Evolutionary conservation across 2,888 invertebrate species (phyloP), one percentile per base, ranked within the genome.

Genomic region (Odontocolon sp.): DNA sequence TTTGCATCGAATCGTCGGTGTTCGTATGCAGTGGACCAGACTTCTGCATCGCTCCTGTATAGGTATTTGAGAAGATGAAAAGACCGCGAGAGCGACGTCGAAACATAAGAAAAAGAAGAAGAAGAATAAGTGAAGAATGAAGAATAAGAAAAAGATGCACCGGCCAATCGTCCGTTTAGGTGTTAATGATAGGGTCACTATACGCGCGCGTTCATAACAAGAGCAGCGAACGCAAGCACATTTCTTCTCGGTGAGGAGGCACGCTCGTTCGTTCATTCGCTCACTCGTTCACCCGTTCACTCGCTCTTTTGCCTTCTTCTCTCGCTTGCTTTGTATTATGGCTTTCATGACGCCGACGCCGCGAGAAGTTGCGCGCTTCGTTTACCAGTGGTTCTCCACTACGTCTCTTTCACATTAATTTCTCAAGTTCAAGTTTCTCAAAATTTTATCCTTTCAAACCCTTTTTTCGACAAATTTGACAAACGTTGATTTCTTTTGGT

Each of bases 181-280:
- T 87, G 88, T 86, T 89, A 88, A 89, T 88, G 87, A 87, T 87
- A 85, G 87, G 86, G 84, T 87, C 86, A 86, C 85, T 85, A 81
- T 64, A 77, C 81, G 80, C 80, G 82, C 79, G 78, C 80, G 80
- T 83, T 83, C 81, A 80, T 86, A 88, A 88, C 85, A 82, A 88
- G 87, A 87, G 82, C 81, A 81, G 36, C 47, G 54, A 3, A 31
- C 47, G n/a, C 50, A 50, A 50, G 31, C 33, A 38, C n/a, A 40
- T 63, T 50, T 64, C 63, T 52, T 59, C 38, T 74, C 52, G 50
- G 38, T 57, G 52, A 68, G 61, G 54, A 45, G 47, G 57, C 73
- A 59, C 69, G 73, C 74, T 79, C 71, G 56, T 38, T 57, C 68
- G 74, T 75, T 75, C 69, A 59, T 69, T 64, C 64, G 57, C 69